Evolutionary conservation across 2,888 invertebrate species (phyloP), one percentile per base, ranked within the genome.

Genomic region (Steinernema carpocapsae): DNA sequence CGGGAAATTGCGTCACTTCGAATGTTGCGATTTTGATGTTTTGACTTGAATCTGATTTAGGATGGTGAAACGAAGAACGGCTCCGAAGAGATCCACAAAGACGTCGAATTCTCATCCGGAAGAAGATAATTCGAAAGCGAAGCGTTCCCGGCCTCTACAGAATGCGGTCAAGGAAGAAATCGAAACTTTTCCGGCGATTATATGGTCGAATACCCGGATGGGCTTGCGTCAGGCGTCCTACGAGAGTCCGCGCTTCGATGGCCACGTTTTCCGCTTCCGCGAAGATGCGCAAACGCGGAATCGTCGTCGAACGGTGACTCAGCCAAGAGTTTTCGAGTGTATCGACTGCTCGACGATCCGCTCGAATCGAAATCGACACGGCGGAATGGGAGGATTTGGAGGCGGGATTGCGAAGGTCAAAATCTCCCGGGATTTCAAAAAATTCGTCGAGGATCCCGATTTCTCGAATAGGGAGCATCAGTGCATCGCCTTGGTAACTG

Each of bases 241-340:
- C 56, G 56, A 56, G 26, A 56, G 56, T 19, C n/a, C 12, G 24
- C 56, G 56, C 56, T 56, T 56, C 56, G 56, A 56, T 6, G 56
- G 56, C 17, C 56, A 56, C 56, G 22, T 26, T 19, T 56, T 56
- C 56, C 22, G 26, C 26, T 56, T 56, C 56, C 56, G 56, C 22
- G 56, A 56, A 17, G 56, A 56, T 26, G 56, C 56, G 22, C 14
- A 3, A 10, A 19, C 26, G 12, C 56, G 56, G 51, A 51, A 51
- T 19, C 51, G 51, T 19, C 7, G n/a, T 7, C 7, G 43, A 43
- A 14, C 6, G n/a, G 14, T 43, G 43, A 19, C 51, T 10, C 51
- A 51, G 12, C 56, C 56, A 26, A 56, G 22, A 26, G 22, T 56
- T 26, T 56, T 56, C 17, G 56, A 56, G 56, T 56, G 56, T 26